These are phyloP conservation scores for Theretra japonica DNA, from an alignment of 2,888 invertebrate genomes.

Conservation along the genomic window DNA sequence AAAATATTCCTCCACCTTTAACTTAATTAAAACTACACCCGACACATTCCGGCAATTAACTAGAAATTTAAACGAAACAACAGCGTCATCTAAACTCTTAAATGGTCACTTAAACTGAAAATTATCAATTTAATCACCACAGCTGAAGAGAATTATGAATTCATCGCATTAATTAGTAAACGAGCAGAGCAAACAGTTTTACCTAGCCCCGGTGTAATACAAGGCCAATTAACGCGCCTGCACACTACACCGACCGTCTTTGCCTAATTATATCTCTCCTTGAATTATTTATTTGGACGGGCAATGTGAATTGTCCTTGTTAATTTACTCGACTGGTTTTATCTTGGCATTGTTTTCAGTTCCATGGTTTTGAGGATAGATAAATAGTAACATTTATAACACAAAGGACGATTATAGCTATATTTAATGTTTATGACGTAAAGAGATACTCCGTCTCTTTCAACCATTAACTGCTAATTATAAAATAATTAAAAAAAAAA, in stretches of 20 bases:
- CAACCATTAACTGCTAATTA: too few relatives aligned
- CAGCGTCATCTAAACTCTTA: conserved; percentile 29
- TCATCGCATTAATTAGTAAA: conserved; percentile 24
- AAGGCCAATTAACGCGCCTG: conserved; percentile 16
- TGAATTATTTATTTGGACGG: neutral
- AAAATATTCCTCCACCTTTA: too few relatives aligned
- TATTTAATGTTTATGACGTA: too few relatives aligned
- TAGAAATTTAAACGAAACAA: neutral
- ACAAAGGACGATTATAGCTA: too few relatives aligned
- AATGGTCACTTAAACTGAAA: conserved; percentile 23
- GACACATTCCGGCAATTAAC: neutral
- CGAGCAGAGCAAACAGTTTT: conserved; percentile 5
- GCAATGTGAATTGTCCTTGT: neutral
- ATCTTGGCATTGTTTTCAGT: too few relatives aligned
- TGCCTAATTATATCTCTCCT: neutral
- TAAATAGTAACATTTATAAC: too few relatives aligned
- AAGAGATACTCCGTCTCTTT: too few relatives aligned
- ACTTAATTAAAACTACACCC: neutral
- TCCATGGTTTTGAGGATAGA: too few relatives aligned
- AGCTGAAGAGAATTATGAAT: conserved; percentile 12
- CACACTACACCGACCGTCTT: conserved; percentile 8
- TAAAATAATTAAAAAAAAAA: too few relatives aligned
- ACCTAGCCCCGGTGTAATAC: conserved; percentile 9
- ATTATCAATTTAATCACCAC: conserved; percentile 24
- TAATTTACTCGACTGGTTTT: too few relatives aligned